These are phyloP conservation scores for Denticeps clupeoides DNA, from an alignment of 2,797 vertebrate species.

Conservation along the genomic window DNA sequence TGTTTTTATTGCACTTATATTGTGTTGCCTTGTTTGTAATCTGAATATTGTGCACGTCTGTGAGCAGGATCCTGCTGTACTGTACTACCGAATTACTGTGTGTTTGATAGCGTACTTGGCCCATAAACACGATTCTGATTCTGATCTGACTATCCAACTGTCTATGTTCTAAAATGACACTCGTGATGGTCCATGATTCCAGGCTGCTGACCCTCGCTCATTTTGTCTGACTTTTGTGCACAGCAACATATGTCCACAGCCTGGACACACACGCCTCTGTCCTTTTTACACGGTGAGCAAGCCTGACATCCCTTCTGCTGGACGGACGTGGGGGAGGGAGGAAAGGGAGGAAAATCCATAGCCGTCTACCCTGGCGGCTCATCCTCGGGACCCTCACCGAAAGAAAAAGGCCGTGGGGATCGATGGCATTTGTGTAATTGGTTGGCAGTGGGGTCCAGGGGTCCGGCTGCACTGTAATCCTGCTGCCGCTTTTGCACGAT, in stretches of 20 bases:
- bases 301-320: slow-evolving; percentile 15
- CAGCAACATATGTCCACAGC: too few species aligned
- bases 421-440: slow-evolving; percentile 27
- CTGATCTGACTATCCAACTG: too few species aligned
- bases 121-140: too few species aligned
- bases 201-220: slow-evolving; percentile 8
- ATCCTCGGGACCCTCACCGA: slow-evolving; percentile 13
- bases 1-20: too few species aligned
- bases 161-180: slow-evolving; percentile 13
- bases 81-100: too few species aligned
- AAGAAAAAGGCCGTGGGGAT: slow-evolving; percentile 18
- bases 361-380: slow-evolving; percentile 14
- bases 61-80: too few species aligned
- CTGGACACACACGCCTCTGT: too few species aligned
- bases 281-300: slow-evolving; percentile 16
- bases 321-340: slow-evolving; percentile 5
- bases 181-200: too few species aligned
- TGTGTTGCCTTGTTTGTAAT: too few species aligned
- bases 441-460: slow-evolving; percentile 10
- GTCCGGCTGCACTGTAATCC: slow-evolving; percentile 21
- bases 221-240: slow-evolving; percentile 27
- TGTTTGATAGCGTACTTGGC: too few species aligned
- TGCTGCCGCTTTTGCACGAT: neutral
- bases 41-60: too few species aligned
- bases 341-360: slow-evolving; percentile 25